Conservation (phyloP, 1,140 invertebrate genomes). For the Rhyacophila brunnea region DNA sequence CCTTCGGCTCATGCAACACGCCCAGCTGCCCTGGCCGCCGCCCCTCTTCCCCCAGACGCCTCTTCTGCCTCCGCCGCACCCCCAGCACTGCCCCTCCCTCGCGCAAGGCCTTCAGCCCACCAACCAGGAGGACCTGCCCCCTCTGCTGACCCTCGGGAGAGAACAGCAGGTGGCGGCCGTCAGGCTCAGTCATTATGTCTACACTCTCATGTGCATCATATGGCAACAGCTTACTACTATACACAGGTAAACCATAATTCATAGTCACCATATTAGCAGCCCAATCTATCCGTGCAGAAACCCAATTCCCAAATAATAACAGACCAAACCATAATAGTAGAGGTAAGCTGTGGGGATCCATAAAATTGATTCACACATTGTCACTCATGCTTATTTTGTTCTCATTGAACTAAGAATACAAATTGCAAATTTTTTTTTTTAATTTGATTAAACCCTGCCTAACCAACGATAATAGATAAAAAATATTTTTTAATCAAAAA, state of each 20-base stretch:
- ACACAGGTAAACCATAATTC: conserved; percentile 68
- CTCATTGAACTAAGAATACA: too few species aligned
- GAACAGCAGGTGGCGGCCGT: conserved; percentile 61
- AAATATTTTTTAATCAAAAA: too few species aligned
- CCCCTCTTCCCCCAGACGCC: conserved; percentile 27
- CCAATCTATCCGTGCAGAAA: too few species aligned
- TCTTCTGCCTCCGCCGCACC: conserved; percentile 5
- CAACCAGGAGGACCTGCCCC: conserved; percentile 33
- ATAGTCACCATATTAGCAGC: too few species aligned
- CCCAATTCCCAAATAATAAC: too few species aligned
- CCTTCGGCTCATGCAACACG: conserved; percentile 30
- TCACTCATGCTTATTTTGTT: too few species aligned
- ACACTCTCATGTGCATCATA: conserved; percentile 79
- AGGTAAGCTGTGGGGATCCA: too few species aligned
- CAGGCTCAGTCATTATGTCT: conserved; percentile 76
- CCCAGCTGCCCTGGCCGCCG: conserved; percentile 38
- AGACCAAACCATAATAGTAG: too few species aligned
- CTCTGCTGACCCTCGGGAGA: conserved; percentile 50
- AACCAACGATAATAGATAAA: too few species aligned
- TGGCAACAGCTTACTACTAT: conserved; percentile 84
- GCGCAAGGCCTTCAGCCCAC: conserved; percentile 1
- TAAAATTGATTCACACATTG: background rate
- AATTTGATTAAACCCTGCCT: too few species aligned
- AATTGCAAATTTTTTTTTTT: too few species aligned
- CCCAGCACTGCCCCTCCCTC: conserved; percentile 12